Conservation (phyloP, 2,113 vertebrate species). For the Semnornis frantzii region DNA sequence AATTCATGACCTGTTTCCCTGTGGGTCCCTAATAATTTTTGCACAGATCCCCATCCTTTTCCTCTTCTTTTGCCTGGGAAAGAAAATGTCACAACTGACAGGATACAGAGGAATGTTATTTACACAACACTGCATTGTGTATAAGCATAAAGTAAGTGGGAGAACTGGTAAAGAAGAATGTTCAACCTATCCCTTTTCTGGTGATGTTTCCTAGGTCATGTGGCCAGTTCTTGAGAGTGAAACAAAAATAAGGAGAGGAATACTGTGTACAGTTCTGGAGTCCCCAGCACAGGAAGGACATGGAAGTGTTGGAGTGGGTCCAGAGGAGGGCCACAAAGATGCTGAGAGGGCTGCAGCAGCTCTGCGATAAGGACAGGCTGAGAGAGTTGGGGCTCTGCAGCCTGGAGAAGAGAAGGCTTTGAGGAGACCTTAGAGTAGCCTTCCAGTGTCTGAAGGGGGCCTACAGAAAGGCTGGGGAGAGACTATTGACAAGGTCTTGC, state of each 20-base stretch:
- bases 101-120: background rate
- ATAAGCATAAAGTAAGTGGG: background rate
- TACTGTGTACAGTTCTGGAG: too few relatives aligned
- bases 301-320: too few relatives aligned
- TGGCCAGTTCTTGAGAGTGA: background rate
- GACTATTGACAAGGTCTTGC: too few relatives aligned
- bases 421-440: too few relatives aligned
- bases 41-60: background rate
- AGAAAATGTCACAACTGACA: background rate
- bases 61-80: background rate
- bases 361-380: too few relatives aligned
- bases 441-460: too few relatives aligned
- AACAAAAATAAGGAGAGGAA: background rate
- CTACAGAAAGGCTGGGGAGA: too few relatives aligned
- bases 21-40: background rate
- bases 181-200: background rate
- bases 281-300: too few relatives aligned
- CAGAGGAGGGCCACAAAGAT: too few relatives aligned
- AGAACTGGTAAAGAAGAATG: background rate
- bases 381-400: too few relatives aligned
- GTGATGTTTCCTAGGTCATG: background rate
- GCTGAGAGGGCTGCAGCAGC: too few relatives aligned
- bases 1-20: fast-evolving
- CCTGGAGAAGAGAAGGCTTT: too few relatives aligned
- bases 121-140: background rate